A percentile compares a stretch with the other conserved stretches of the same genome.
These are phyloP conservation scores for Cataglyphis altisquamis DNA, from an alignment of 2,888 invertebrate genomes.

Conservation along the genomic window DNA sequence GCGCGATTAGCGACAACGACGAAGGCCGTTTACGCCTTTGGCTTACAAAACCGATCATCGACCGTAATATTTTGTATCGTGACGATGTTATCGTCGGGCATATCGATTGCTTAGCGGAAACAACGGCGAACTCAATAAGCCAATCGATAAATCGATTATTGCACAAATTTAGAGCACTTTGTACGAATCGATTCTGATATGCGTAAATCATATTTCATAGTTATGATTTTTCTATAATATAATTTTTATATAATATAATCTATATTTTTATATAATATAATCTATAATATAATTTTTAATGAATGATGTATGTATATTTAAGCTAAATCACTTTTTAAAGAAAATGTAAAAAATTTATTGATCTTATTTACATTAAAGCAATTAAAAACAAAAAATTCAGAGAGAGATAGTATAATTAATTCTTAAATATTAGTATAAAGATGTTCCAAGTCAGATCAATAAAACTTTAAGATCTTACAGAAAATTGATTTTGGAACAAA, in stretches of 20 bases:
- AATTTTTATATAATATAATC: too few species aligned
- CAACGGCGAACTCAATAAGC: constrained; percentile 39
- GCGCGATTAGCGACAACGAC: constrained; percentile 37
- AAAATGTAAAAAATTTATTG: background rate
- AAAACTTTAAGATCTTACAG: too few species aligned
- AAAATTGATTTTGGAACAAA: too few species aligned
- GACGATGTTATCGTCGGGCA: constrained; percentile 13
- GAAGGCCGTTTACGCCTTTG: background rate
- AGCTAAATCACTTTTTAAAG: background rate
- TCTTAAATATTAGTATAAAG: background rate
- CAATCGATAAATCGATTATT: constrained; percentile 69
- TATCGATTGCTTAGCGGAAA: background rate
- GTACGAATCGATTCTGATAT: constrained; percentile 66
- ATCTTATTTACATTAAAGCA: background rate
- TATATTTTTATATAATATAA: constrained; percentile 80
- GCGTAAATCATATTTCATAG: constrained; percentile 74
- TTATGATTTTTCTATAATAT: constrained; percentile 78
- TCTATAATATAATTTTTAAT: constrained; percentile 78
- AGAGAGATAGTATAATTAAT: background rate
- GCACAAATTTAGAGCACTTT: constrained; percentile 54
- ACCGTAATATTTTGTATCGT: background rate
- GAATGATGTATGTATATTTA: constrained; percentile 67
- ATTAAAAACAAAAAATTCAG: background rate
- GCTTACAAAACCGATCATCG: constrained; percentile 6
- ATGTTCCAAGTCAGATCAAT: too few species aligned